These are phyloP conservation scores for Caligus rogercresseyi DNA, from an alignment of 1,140 invertebrate genomes.

Conservation along the genomic window DNA sequence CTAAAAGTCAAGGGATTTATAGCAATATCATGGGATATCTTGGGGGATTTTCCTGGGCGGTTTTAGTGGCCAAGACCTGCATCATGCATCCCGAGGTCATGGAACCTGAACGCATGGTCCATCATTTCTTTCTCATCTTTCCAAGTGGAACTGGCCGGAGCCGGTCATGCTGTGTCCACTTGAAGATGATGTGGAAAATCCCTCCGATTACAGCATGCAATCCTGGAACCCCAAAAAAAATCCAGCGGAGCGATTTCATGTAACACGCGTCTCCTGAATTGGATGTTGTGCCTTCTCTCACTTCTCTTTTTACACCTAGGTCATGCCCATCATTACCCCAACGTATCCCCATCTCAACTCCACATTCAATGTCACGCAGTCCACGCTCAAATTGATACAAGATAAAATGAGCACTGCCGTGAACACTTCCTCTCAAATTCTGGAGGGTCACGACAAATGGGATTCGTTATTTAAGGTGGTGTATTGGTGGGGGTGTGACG, in stretches of 20 bases:
- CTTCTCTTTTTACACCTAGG: conserved; percentile 10
- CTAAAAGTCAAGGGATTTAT: conserved; percentile 13
- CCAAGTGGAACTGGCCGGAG: conserved; percentile 11
- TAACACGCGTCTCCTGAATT: not conserved
- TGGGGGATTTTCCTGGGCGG: conserved; percentile 18
- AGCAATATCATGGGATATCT: conserved; percentile 19
- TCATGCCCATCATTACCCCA: conserved; percentile 7
- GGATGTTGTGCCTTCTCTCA: too few species aligned
- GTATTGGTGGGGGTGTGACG: not conserved
- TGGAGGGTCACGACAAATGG: conserved; percentile 2
- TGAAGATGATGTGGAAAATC: not conserved
- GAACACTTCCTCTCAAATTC: not conserved
- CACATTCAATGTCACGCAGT: conserved; percentile 12
- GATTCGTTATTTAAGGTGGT: conserved; percentile 11
- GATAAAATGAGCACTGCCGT: conserved; percentile 5
- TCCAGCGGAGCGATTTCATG: conserved; percentile 1
- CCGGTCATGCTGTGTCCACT: not conserved
- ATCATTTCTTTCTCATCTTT: conserved; percentile 4
- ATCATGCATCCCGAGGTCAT: conserved; percentile 3
- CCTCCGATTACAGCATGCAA: not conserved
- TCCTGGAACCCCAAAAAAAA: conserved; percentile 16
- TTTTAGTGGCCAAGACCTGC: conserved; percentile 13
- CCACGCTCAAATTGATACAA: conserved; percentile 8
- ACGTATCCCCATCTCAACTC: conserved; percentile 12
- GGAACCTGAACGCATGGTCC: not conserved